phyloP scores from a whole-genome alignment of 2,797 vertebrate genomes.

The Sebastes trivittatus region DNA sequence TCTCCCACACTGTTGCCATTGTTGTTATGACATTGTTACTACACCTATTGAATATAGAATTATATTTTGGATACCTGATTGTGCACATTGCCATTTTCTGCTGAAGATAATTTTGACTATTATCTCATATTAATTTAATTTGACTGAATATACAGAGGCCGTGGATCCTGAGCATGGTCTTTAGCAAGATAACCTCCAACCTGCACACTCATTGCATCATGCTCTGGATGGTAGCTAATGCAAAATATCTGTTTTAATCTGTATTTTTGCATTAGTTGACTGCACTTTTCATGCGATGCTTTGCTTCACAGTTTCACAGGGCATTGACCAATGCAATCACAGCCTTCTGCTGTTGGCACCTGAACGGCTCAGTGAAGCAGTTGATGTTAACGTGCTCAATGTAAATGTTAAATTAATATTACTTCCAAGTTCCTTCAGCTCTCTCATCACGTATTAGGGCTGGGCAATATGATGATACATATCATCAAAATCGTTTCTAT shows the following conservation, averaged over 20 bases:
- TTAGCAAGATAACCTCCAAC: background rate
- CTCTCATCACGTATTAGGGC: background rate
- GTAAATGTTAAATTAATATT: conserved; percentile 15
- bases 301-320: conserved; percentile 20
- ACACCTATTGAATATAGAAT: background rate
- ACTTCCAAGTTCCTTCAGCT: background rate
- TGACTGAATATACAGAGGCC: background rate
- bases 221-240: background rate
- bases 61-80: background rate
- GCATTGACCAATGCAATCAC: conserved; percentile 15
- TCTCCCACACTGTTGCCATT: conserved; percentile 33
- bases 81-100: background rate
- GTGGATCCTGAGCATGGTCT: background rate
- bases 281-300: background rate
- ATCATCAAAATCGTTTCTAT: no score
- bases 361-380: conserved; percentile 21
- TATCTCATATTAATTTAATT: background rate
- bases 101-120: background rate
- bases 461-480: no score
- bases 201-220: background rate
- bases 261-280: background rate
- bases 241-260: background rate
- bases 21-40: conserved; percentile 33
- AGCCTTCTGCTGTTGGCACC: conserved; percentile 7
- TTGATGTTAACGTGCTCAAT: conserved; percentile 11